Evolutionary conservation across 2,797 vertebrate species (phyloP).

Genomic region (Cichlasoma orientale): DNA sequence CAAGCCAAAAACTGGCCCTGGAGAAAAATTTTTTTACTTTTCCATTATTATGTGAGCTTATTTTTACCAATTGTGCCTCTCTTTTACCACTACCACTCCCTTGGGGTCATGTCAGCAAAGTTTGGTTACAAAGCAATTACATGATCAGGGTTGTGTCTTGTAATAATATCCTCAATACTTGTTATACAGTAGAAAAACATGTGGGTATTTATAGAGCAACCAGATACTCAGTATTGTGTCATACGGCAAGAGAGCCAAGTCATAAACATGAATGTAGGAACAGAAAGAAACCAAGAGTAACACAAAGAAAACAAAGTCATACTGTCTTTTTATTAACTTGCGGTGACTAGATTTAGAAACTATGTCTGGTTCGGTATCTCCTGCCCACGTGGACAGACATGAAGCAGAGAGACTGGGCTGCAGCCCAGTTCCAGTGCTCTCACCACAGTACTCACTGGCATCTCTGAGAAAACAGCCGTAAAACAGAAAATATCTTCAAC

Average conservation of each 20-base stretch:
- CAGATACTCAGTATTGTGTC: conserved; percentile 40
- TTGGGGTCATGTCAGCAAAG: conserved; percentile 4
- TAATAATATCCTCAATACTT: conserved; percentile 36
- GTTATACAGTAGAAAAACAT: conserved; percentile 19
- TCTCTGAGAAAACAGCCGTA: conserved; percentile 65
- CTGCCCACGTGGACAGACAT: conserved; percentile 52
- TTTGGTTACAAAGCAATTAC: conserved; percentile 38
- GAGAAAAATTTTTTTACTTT: too few relatives aligned
- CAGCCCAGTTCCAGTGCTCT: conserved; percentile 38
- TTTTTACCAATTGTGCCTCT: conserved; percentile 11
- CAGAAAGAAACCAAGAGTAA: conserved; percentile 1
- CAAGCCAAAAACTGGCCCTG: background rate
- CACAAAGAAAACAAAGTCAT: conserved; percentile 26
- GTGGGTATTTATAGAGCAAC: conserved; percentile 57
- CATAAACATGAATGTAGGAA: conserved; percentile 26
- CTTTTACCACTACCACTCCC: conserved; percentile 15
- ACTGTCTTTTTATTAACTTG: conserved; percentile 41
- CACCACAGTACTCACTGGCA: conserved; percentile 63
- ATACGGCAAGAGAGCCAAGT: conserved; percentile 20
- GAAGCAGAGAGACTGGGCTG: conserved; percentile 33
- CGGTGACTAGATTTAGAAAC: conserved; percentile 29
- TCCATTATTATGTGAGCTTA: background rate
- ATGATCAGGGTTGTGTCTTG: conserved; percentile 21
- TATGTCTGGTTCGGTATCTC: conserved; percentile 50
- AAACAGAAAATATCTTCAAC: conserved; percentile 65